phyloP scores from a whole-genome alignment of 2,888 invertebrate species.

The Polyploca ridens region DNA sequence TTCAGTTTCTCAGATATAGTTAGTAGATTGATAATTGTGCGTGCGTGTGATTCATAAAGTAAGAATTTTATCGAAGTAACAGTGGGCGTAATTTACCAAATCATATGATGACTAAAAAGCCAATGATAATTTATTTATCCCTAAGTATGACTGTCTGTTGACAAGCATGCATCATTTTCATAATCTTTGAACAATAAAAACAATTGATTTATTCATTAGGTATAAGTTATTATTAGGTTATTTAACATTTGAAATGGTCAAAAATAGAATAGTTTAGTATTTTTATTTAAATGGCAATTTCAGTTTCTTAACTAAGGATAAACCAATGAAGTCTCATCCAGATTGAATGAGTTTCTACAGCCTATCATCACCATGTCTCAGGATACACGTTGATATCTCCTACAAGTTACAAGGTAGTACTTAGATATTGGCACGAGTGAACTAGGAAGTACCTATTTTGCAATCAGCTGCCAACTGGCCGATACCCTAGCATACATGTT shows the following conservation, averaged over 20 bases:
- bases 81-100: not conserved
- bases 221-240: no score
- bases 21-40: no score
- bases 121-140: no score
- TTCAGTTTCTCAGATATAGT: no score
- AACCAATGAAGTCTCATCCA: not conserved
- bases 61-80: not conserved
- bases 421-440: constrained; percentile 29
- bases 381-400: not conserved
- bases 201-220: no score
- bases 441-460: constrained; percentile 40
- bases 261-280: no score
- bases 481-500: constrained; percentile 9
- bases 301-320: not conserved
- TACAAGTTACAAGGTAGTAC: not conserved
- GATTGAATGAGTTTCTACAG: not conserved
- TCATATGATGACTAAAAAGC: not conserved
- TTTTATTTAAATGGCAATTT: not conserved
- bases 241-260: no score
- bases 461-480: constrained; percentile 32
- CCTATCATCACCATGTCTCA: not conserved
- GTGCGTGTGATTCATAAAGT: not conserved
- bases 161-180: no score
- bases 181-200: no score
- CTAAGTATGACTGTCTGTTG: no score